phyloP scores from a whole-genome alignment of 2,888 invertebrate species.

The Asteroscopus sphinx region DNA sequence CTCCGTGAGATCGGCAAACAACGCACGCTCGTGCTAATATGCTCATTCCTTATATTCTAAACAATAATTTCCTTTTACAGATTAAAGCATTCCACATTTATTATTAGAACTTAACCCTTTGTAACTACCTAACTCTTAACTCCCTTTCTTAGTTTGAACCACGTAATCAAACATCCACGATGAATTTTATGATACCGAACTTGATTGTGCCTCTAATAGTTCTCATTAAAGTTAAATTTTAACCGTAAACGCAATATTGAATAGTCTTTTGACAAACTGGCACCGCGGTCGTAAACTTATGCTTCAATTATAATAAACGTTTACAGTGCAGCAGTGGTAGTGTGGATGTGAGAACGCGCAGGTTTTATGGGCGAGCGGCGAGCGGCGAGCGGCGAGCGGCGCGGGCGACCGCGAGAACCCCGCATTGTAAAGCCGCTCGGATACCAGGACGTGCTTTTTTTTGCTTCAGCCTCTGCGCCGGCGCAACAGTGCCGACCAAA shows the following conservation, averaged over 20 bases:
- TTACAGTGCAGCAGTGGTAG: slow-evolving; percentile 79
- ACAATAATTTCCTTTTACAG: slow-evolving; percentile 66
- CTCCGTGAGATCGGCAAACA: slow-evolving; percentile 85
- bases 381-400: slow-evolving; percentile 55
- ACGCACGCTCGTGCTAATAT: slow-evolving; percentile 69
- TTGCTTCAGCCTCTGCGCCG: slow-evolving; percentile 63
- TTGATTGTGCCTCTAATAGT: slow-evolving; percentile 31
- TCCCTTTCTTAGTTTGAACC: slow-evolving; percentile 17
- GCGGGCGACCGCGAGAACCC: slow-evolving; percentile 70
- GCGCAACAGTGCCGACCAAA: slow-evolving; percentile 32
- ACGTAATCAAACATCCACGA: slow-evolving; percentile 24
- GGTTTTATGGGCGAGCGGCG: slow-evolving; percentile 76
- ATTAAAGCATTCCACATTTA: slow-evolving; percentile 47
- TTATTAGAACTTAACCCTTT: slow-evolving; percentile 36
- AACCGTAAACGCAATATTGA: slow-evolving; percentile 68
- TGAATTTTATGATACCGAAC: slow-evolving; percentile 29
- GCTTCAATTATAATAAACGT: slow-evolving; percentile 87
- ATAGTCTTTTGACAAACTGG: slow-evolving; percentile 76
- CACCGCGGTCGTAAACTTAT: slow-evolving; percentile 82
- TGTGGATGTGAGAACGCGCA: slow-evolving; percentile 81
- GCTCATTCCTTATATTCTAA: slow-evolving; percentile 69
- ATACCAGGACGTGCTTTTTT: slow-evolving; percentile 78
- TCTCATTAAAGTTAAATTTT: slow-evolving; percentile 57
- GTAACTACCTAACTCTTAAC: slow-evolving; percentile 22
- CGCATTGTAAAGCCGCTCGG: slow-evolving; percentile 69